Evolutionary conservation across 1,140 invertebrate species (phyloP).

Genomic region (Halotydeus destructor): DNA sequence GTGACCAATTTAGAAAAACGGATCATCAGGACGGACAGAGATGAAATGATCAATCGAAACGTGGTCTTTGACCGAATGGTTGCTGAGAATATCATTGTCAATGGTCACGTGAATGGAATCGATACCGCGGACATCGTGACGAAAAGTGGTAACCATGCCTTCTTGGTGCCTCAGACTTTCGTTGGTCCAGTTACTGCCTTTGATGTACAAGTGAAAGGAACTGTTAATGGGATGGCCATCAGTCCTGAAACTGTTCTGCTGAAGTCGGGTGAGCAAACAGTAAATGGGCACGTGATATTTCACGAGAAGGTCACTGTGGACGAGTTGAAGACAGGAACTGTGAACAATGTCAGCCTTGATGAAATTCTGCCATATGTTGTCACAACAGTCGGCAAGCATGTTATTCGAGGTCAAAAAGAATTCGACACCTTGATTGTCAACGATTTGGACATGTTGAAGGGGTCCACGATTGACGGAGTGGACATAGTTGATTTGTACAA

Average conservation of each 20-base stretch:
- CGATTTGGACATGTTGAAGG: neutral
- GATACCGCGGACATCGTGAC: conserved; percentile 10
- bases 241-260: conserved; percentile 5
- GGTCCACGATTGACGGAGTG: conserved; percentile 8
- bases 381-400: neutral
- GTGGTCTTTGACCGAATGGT: conserved; percentile 7
- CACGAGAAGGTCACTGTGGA: neutral
- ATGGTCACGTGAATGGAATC: conserved; percentile 9
- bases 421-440: conserved; percentile 8
- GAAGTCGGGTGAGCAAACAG: conserved; percentile 7
- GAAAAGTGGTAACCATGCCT: conserved; percentile 10
- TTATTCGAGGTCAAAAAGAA: conserved; percentile 11
- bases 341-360: conserved; percentile 12
- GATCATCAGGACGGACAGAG: conserved; percentile 9
- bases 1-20: conserved; percentile 7
- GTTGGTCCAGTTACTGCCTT: neutral
- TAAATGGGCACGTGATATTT: conserved; percentile 9
- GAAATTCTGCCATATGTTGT: conserved; percentile 10
- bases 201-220: conserved; percentile 6
- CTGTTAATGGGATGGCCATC: conserved; percentile 13
- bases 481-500: conserved; percentile 14
- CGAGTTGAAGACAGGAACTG: neutral
- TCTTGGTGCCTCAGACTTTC: conserved; percentile 10
- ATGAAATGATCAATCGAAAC: conserved; percentile 5
- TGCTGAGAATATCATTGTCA: conserved; percentile 1